A percentile compares a stretch with the other conserved stretches of the same genome.
These are phyloP conservation scores for Laticauda colubrina DNA, from an alignment of 2,113 vertebrate genomes.

Conservation along the genomic window DNA sequence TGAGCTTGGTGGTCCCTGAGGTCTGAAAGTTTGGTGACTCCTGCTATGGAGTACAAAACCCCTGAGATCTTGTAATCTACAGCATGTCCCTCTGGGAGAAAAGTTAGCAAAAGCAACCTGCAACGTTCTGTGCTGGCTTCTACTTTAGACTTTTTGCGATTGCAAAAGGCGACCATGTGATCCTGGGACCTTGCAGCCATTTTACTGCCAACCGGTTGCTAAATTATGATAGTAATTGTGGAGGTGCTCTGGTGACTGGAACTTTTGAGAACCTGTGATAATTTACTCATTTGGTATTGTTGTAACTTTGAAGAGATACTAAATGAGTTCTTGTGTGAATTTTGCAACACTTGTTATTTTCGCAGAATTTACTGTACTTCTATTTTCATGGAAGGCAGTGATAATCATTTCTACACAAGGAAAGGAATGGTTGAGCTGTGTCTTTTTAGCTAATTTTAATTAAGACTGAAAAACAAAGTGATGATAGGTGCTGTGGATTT, in stretches of 20 bases:
- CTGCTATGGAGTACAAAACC: background rate
- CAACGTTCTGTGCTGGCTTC: background rate
- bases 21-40: no score
- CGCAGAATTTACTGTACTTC: background rate
- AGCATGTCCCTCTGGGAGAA: background rate
- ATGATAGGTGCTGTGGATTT: background rate
- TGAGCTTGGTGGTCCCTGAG: no score
- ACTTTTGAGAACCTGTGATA: background rate
- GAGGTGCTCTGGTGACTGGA: background rate
- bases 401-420: background rate
- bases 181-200: background rate
- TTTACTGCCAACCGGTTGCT: background rate
- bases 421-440: background rate
- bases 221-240: background rate
- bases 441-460: background rate
- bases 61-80: background rate
- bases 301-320: background rate
- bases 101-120: background rate
- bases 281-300: background rate
- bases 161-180: background rate
- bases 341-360: background rate
- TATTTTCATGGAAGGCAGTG: background rate
- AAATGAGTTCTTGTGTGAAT: background rate
- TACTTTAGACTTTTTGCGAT: background rate
- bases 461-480: background rate